Evolutionary conservation across 2,888 invertebrate genomes (phyloP), one percentile per base, ranked within the genome.

Genomic region (Pegoplata infirma): DNA sequence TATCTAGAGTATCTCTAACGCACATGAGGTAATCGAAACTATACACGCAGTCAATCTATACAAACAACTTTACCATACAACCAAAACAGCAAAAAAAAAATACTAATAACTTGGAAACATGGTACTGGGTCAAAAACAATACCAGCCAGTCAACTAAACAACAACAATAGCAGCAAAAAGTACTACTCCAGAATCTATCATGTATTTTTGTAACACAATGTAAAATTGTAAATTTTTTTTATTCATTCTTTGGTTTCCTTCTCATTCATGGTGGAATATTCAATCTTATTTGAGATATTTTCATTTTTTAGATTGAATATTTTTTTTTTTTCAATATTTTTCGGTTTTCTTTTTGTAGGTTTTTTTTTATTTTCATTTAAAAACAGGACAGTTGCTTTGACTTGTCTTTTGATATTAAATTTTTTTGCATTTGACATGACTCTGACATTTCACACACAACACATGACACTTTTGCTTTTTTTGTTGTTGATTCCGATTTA

Each of bases 21-120:
- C 85, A 86, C 84, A 85, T 84, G 84, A 84, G 84, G 82, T 83
- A 85, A 85, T 84, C 82, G 81, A 85, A 74, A 61, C 68, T 72
- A 36, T 19, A 63, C 59, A 74, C 12, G 23, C 67, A 72, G 63
- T 36, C 58, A 5, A 46, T 61, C 55, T 46, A n/a, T n/a, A n/a
- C n/a, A n/a, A n/a, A n/a, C n/a, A n/a, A n/a, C n/a, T n/a, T n/a
- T n/a, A n/a, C n/a, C n/a, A n/a, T n/a, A 36, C 17, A 56, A 58
- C 49, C 63, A 44, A 21, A 64, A 44, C 19, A 49, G 36, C 61
- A 58, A 23, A 59, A n/a, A 68, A 58, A 55, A 47, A 46, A 53
- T 28, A 51, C 56, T 68, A 61, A 55, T 40, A 69, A 32, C 47
- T 28, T 44, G 25, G 66, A 23, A 51, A 72, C 61, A 76, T 64